Evolutionary conservation across 2,888 invertebrate species (phyloP), one percentile per base, ranked within the genome.

Genomic region (Lasioglossum vierecki): DNA sequence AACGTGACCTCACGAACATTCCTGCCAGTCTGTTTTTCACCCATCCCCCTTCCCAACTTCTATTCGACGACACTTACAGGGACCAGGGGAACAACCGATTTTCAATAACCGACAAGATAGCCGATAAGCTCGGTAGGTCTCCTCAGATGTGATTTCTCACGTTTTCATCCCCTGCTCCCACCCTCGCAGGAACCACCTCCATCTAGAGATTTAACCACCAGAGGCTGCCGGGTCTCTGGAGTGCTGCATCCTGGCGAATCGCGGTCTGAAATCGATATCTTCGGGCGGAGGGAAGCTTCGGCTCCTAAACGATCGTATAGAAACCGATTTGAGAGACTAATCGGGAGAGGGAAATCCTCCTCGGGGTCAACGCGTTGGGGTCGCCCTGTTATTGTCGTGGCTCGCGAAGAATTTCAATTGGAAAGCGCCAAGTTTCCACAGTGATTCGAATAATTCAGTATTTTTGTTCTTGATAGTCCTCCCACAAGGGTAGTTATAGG

Each of bases 51-150:
- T 13, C 57, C 35, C 63, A 26, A 30, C 63, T n/a, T 8, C 46
- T 26, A 60, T 26, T 60, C 79, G 60, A 74, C 53, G 71, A 44
- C 83, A 76, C 84, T 84, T 75, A 81, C 60, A 63, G 30, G 63
- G 30, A 63, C 63, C 30, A 60, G 18, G 22, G 11, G 6, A 76
- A 73, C 68, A 80, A 79, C 44, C 84, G 85, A 88, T 90, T 88
- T 90, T 90, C 90, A 88, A 90, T 88, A 90, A 90, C 76, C 90
- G 86, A 83, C 84, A 74, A 86, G 88, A 90, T 88, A 82, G 77
- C 76, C 81, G 90, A 88, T 90, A 90, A 90, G 85, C 86, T 77
- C 44, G 49, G 41, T 18, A 75, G 79, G 72, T 83, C 77, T 76
- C 82, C 71, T 70, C 84, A 74, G 84, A 86, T 81, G 88, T 86